These are phyloP conservation scores for Matsumurasca onukii DNA, from an alignment of 1,140 invertebrate genomes.

Conservation along the genomic window DNA sequence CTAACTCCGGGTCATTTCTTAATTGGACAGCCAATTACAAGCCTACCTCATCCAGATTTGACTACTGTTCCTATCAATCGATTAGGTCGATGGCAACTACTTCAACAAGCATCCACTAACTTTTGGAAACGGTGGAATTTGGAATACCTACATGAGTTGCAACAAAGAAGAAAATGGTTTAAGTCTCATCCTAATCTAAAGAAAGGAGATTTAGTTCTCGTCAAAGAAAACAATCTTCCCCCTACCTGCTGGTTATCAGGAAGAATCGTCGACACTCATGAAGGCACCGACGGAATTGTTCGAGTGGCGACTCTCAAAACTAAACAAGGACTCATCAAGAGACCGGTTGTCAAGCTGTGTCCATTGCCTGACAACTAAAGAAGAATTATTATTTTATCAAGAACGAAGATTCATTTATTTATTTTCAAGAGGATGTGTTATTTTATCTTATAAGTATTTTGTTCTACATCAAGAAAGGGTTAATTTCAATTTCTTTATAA, in stretches of 20 bases:
- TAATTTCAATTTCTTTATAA: too few species aligned
- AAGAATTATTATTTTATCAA: too few species aligned
- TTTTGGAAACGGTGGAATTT: slow-evolving; percentile 34
- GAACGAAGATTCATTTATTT: too few species aligned
- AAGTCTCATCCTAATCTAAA: neutral
- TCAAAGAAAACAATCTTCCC: neutral
- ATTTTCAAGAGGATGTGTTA: too few species aligned
- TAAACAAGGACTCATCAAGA: neutral
- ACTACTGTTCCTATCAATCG: slow-evolving; percentile 5
- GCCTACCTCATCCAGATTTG: neutral
- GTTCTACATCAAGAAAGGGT: too few species aligned
- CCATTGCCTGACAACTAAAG: too few species aligned
- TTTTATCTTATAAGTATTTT: too few species aligned
- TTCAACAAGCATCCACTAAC: neutral
- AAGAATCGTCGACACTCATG: neutral
- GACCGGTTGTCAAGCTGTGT: neutral
- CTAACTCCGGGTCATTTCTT: slow-evolving; percentile 39
- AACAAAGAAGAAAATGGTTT: slow-evolving; percentile 34
- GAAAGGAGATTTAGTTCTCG: neutral
- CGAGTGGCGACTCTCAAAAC: neutral
- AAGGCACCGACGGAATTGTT: neutral
- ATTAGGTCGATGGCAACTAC: slow-evolving; percentile 1
- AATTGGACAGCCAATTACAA: neutral
- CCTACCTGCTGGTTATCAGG: neutral
- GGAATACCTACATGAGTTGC: slow-evolving; percentile 28